Base-by-base conservation (phyloP, 2,888 invertebrate species). In the Agriopis marginaria region DNA sequence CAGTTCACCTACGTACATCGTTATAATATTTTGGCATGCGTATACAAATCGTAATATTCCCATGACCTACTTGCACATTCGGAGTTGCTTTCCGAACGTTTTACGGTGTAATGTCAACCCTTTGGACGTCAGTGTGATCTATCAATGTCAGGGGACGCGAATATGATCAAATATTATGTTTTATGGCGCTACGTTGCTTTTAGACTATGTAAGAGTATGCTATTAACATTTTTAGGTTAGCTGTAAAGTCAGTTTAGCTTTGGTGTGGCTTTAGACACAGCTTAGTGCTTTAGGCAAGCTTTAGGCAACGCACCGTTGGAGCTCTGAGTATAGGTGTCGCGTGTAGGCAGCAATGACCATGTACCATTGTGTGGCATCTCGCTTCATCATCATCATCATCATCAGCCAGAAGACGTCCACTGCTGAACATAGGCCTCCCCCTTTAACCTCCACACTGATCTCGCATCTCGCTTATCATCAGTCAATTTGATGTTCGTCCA, bases 91-190 rank as follows among this genome's bases (percentile, higher is more conserved):
- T 61, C 39, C 63, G 50, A 66, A 59, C 72, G 65, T 71, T 71
- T 56, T 63, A 66, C 63, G 62, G 53, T 62, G 67, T 71, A 69
- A 75, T 70, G 71, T 71, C 71, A 74, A 71, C 70, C 71, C 66
- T 64, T 61, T 65, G 68, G 71, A 70, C 68, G 60, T 62, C 55
- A 32, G 65, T 50, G 72, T 66, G 72, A 76, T 76, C 75, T 51
- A 72, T 76, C 76, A 76, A 72, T 49, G 76, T 73, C 76, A 73
- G 58, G n/a, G 53, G 68, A 44, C 64, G 63, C 60, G 72, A 75
- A 74, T 74, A 74, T 75, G 68, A 69, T 72, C 68, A 65, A 65
- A 63, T 66, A 69, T 63, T 69, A 67, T 58, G 58, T 60, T 65
- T 65, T 60, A 58, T 59, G 63, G 64, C 47, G 63, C 50, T 63